These are phyloP conservation scores for Galbula dea DNA, from an alignment of 2,113 vertebrate species.

Conservation along the genomic window DNA sequence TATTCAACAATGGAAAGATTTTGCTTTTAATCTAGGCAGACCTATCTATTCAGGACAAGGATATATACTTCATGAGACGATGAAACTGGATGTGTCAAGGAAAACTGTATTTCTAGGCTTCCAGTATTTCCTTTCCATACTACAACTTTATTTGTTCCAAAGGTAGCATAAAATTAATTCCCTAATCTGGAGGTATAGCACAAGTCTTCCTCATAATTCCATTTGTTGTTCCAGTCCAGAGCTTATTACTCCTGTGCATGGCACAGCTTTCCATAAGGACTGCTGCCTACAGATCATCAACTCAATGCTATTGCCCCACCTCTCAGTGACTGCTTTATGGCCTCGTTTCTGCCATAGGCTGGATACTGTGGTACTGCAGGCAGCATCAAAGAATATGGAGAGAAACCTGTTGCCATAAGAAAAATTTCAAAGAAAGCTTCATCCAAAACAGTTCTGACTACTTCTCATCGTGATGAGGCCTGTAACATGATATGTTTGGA, in stretches of 20 bases:
- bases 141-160: background rate
- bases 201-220: background rate
- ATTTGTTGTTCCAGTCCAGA: background rate
- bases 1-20: background rate
- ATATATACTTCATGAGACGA: background rate
- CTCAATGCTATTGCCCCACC: background rate
- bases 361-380: background rate
- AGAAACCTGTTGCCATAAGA: background rate
- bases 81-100: background rate
- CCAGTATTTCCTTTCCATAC: background rate
- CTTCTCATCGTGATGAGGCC: background rate
- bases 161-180: background rate
- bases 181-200: background rate
- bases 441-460: background rate
- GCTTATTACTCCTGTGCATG: background rate
- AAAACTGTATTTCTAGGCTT: background rate
- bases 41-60: background rate
- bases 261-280: background rate
- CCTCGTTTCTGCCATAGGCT: background rate
- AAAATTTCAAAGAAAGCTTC: background rate
- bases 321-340: background rate
- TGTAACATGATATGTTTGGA: fast-evolving
- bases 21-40: background rate
- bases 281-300: background rate
- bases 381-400: background rate